These are phyloP conservation scores for Oophaga pumilio DNA, from an alignment of 2,113 vertebrate genomes.

Conservation along the genomic window DNA sequence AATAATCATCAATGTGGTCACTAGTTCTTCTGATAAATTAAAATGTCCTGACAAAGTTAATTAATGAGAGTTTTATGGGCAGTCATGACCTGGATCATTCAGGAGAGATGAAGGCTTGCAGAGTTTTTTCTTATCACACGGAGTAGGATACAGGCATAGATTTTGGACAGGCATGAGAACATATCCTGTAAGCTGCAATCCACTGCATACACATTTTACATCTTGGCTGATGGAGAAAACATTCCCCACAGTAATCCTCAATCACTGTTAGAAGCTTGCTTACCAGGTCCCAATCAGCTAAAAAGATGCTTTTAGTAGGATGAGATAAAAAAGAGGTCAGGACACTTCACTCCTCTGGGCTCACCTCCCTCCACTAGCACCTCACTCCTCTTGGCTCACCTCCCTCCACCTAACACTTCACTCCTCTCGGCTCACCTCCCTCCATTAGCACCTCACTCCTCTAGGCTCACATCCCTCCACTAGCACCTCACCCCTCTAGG, in stretches of 20 bases:
- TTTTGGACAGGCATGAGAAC: background rate
- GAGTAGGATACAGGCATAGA: background rate
- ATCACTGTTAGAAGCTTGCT: constrained; percentile 31
- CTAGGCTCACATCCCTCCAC: too few relatives aligned
- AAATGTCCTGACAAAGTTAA: background rate
- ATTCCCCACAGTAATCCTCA: constrained; percentile 39
- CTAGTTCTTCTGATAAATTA: background rate
- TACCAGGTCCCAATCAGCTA: constrained; percentile 42
- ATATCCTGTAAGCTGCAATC: background rate
- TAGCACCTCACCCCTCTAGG: too few relatives aligned
- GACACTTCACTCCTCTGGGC: background rate
- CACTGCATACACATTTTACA: background rate
- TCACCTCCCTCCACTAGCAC: background rate
- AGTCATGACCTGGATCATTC: background rate
- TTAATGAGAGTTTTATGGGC: background rate
- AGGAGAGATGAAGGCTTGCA: background rate
- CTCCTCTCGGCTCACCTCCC: too few relatives aligned
- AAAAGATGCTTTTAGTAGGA: constrained; percentile 44
- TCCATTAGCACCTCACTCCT: too few relatives aligned
- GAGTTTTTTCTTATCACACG: constrained; percentile 1
- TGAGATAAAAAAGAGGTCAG: background rate
- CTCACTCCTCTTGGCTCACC: background rate
- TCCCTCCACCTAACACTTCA: too few relatives aligned
- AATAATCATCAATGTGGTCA: background rate
- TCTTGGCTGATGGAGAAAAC: constrained; percentile 14